phyloP scores from a whole-genome alignment of 2,888 invertebrate genomes.

The Macaria notata region DNA sequence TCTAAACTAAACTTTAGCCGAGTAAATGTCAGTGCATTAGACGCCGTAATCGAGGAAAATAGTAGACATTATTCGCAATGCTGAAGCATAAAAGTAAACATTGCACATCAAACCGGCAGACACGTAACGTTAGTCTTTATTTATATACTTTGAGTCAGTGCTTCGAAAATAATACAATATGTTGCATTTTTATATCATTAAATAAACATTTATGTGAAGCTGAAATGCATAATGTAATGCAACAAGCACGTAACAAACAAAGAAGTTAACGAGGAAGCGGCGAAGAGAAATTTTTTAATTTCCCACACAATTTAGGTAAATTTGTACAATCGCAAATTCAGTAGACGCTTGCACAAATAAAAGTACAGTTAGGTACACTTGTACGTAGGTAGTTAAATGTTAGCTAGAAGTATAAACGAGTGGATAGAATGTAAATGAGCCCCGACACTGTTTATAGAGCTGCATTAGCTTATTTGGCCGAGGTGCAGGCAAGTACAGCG shows the following conservation, averaged over 20 bases:
- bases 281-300: constrained; percentile 1
- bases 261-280: background rate
- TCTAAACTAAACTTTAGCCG: constrained; percentile 38
- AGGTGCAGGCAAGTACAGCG: constrained; percentile 24
- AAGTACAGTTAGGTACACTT: constrained; percentile 4
- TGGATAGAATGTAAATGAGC: constrained; percentile 18
- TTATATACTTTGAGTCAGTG: no score
- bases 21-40: constrained; percentile 23
- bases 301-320: constrained; percentile 1
- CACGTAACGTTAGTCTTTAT: no score
- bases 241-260: background rate
- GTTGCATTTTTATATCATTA: no score
- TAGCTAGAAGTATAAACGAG: constrained; percentile 14
- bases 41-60: constrained; percentile 10
- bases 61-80: background rate
- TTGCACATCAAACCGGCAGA: no score
- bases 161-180: no score
- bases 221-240: no score
- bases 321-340: background rate
- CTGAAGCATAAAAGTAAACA: no score
- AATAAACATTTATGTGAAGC: no score
- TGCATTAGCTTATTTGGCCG: constrained; percentile 24
- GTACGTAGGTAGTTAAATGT: background rate
- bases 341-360: constrained; percentile 3
- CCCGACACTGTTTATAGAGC: constrained; percentile 14